These are phyloP conservation scores for Candidula unifasciata DNA, from an alignment of 2,888 invertebrate species.

Conservation along the genomic window DNA sequence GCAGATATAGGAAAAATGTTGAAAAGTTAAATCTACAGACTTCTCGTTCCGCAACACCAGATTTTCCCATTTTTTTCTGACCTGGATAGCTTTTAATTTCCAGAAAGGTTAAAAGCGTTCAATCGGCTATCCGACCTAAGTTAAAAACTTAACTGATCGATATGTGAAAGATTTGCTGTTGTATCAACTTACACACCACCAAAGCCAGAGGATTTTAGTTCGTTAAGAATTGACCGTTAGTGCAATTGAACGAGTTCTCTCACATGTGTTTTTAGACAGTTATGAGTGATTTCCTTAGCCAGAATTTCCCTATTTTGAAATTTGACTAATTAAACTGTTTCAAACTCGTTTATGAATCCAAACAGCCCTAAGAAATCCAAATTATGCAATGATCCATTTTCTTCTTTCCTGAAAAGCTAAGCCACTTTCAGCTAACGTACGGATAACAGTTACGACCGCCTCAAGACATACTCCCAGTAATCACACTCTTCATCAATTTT, in stretches of 20 bases:
- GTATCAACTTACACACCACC: conserved; percentile 16
- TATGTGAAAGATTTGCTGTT: conserved; percentile 25
- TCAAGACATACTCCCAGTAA: neutral
- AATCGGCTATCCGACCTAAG: neutral
- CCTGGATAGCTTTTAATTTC: too few species aligned
- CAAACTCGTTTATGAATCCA: neutral
- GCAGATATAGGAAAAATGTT: too few species aligned
- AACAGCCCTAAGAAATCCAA: conserved; percentile 5
- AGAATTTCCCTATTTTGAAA: conserved; percentile 21
- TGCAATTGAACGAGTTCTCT: conserved; percentile 23
- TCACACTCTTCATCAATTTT: conserved; percentile 4
- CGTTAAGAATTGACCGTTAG: conserved; percentile 19
- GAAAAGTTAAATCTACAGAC: neutral
- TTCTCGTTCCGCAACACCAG: neutral
- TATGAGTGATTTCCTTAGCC: conserved; percentile 18
- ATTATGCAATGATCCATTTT: neutral
- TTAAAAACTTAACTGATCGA: conserved; percentile 14
- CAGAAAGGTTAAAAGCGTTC: neutral
- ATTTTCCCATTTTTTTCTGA: neutral
- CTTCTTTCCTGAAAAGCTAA: conserved; percentile 7
- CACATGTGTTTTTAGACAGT: conserved; percentile 25
- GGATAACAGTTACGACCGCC: conserved; percentile 10
- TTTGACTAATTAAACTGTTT: conserved; percentile 8
- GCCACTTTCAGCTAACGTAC: conserved; percentile 3
- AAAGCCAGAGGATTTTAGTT: conserved; percentile 3